Conservation (phyloP, 2,113 vertebrate species). For the Lycaon pictus region DNA sequence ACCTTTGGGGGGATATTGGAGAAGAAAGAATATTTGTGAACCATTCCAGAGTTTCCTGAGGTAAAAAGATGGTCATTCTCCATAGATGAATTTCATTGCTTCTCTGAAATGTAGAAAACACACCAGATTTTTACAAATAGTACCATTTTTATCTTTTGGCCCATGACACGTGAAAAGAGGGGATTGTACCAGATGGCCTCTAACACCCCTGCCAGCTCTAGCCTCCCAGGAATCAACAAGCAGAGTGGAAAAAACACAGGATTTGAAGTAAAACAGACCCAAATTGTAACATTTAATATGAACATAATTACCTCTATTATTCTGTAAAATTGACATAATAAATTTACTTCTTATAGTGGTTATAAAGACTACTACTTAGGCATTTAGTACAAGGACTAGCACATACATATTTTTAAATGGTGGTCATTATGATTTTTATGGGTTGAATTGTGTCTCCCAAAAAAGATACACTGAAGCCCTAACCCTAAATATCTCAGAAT, state of each 20-base stretch:
- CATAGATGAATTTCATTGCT: neutral
- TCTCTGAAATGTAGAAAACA: conserved; percentile 25
- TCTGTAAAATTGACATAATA: conserved; percentile 5
- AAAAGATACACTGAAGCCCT: neutral
- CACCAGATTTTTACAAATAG: conserved; percentile 48
- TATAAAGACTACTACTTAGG: neutral
- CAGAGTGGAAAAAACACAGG: conserved; percentile 43
- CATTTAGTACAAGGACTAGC: neutral
- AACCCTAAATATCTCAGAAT: neutral
- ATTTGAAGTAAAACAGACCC: conserved; percentile 53
- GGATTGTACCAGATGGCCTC: conserved; percentile 64
- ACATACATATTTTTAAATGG: neutral
- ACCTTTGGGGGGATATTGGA: neutral
- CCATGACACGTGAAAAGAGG: neutral
- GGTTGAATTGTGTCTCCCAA: neutral
- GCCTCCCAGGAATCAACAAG: conserved; percentile 40
- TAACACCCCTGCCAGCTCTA: conserved; percentile 48
- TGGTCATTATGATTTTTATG: neutral
- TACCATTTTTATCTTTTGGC: conserved; percentile 58
- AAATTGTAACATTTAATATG: neutral
- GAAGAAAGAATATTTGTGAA: neutral
- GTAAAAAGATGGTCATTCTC: conserved; percentile 16
- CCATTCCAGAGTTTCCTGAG: neutral
- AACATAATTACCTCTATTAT: neutral
- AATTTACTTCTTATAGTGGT: neutral